Conservation (phyloP, 2,113 vertebrate species). For the Podarcis raffonei region DNA sequence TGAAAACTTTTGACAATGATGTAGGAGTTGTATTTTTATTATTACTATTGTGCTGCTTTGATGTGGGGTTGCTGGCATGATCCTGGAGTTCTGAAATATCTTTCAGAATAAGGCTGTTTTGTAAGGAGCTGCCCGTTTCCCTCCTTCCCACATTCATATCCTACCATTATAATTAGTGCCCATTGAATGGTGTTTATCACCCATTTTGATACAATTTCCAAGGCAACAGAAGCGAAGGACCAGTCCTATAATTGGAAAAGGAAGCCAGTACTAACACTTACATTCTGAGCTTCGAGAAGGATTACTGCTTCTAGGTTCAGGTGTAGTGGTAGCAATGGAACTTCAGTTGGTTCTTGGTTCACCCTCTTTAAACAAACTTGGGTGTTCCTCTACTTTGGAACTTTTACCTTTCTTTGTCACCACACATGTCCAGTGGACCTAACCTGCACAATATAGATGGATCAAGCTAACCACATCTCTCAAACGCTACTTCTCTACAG, state of each 20-base stretch:
- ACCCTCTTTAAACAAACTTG: not conserved
- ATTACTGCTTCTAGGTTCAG: not conserved
- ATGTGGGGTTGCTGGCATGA: conserved; percentile 10
- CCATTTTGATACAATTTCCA: conserved; percentile 46
- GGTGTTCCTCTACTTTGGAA: not conserved
- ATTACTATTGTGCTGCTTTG: conserved; percentile 27
- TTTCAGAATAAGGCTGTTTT: conserved; percentile 42
- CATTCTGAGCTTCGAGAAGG: not conserved
- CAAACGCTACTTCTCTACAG: not conserved
- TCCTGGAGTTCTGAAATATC: conserved; percentile 42
- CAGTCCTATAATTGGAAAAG: not conserved
- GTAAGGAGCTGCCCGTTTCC: not conserved
- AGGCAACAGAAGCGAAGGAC: conserved; percentile 33
- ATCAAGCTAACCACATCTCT: not conserved
- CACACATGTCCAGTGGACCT: not conserved
- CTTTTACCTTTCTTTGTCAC: not conserved
- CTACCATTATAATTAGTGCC: conserved; percentile 52
- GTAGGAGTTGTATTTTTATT: conserved; percentile 26
- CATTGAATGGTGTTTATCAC: conserved; percentile 49
- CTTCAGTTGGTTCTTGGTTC: not conserved
- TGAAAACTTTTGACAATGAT: conserved; percentile 9
- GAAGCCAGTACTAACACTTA: not conserved
- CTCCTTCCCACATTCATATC: conserved; percentile 22
- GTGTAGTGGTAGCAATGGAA: not conserved
- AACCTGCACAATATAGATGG: not conserved